Conservation (phyloP, 1,140 invertebrate species). For the Dendroctonus ponderosae region DNA sequence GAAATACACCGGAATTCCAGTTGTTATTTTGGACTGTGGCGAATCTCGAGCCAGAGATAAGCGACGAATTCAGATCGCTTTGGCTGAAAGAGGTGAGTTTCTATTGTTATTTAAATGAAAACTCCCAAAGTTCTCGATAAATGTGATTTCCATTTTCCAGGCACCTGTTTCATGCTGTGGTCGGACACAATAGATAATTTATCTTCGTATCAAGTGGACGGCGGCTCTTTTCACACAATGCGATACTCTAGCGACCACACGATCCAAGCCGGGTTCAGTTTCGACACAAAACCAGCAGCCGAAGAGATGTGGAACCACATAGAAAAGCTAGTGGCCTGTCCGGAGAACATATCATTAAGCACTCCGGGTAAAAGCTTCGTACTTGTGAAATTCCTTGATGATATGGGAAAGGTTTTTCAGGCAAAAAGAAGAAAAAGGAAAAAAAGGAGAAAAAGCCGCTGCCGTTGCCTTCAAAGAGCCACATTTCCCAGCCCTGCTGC, state of each 20-base stretch:
- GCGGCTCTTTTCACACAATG: slow-evolving; percentile 80
- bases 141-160: slow-evolving; percentile 9
- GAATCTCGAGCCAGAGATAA: slow-evolving; percentile 69
- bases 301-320: slow-evolving; percentile 68
- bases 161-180: slow-evolving; percentile 82
- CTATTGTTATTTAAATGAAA: neutral
- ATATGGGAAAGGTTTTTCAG: slow-evolving; percentile 22
- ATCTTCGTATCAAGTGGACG: slow-evolving; percentile 64
- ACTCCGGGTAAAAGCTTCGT: slow-evolving; percentile 56
- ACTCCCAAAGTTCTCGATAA: neutral
- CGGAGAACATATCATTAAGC: slow-evolving; percentile 76
- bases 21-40: slow-evolving; percentile 76
- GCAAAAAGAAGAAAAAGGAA: slow-evolving; percentile 59
- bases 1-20: slow-evolving; percentile 76
- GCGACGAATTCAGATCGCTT: slow-evolving; percentile 69
- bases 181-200: slow-evolving; percentile 75
- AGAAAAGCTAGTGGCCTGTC: slow-evolving; percentile 70
- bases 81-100: slow-evolving; percentile 72
- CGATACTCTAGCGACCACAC: slow-evolving; percentile 71
- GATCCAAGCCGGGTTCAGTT: slow-evolving; percentile 66
- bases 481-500: slow-evolving; percentile 84
- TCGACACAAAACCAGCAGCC: slow-evolving; percentile 73
- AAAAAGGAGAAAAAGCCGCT: slow-evolving; percentile 55
- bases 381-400: neutral
- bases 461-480: slow-evolving; percentile 70